A percentile compares a stretch with the other conserved stretches of the same genome.
Conservation (phyloP, 92 coral and sea anemone species). For the Zoanthus sociatus region DNA sequence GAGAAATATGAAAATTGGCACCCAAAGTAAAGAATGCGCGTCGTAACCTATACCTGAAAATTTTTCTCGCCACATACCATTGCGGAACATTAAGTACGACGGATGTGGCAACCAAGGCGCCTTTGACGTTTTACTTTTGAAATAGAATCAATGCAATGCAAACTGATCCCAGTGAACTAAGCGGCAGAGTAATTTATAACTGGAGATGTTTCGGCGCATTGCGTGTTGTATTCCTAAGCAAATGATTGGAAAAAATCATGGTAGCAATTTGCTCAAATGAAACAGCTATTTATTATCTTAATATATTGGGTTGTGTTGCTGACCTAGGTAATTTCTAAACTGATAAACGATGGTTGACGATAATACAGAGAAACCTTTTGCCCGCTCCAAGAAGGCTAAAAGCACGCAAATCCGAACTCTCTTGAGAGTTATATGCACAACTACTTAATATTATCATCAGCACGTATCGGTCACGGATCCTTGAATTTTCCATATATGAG, state of each 20-base stretch:
- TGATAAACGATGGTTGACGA: neutral
- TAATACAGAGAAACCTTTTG: neutral
- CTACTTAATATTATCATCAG: neutral
- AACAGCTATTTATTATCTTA: neutral
- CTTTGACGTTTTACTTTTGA: neutral
- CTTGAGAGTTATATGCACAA: neutral
- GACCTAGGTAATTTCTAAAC: neutral
- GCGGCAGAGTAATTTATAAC: neutral
- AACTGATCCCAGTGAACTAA: neutral
- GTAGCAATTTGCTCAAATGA: neutral
- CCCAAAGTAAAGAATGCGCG: neutral
- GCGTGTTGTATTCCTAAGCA: neutral
- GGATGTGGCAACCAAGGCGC: neutral
- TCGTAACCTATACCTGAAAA: neutral
- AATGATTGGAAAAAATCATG: neutral
- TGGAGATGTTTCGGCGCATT: neutral
- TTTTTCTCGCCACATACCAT: neutral
- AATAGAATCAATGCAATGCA: neutral
- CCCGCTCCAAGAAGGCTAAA: neutral
- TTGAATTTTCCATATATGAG: neutral
- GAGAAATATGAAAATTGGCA: neutral
- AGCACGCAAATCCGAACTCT: slow-evolving; percentile 5
- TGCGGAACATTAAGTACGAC: neutral
- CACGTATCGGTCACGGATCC: slow-evolving; percentile 6
- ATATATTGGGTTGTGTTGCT: neutral